A percentile compares a stretch with the other conserved stretches of the same genome.
Conservation (phyloP, 2,888 invertebrate species). For the Epistrophe grossulariae region DNA sequence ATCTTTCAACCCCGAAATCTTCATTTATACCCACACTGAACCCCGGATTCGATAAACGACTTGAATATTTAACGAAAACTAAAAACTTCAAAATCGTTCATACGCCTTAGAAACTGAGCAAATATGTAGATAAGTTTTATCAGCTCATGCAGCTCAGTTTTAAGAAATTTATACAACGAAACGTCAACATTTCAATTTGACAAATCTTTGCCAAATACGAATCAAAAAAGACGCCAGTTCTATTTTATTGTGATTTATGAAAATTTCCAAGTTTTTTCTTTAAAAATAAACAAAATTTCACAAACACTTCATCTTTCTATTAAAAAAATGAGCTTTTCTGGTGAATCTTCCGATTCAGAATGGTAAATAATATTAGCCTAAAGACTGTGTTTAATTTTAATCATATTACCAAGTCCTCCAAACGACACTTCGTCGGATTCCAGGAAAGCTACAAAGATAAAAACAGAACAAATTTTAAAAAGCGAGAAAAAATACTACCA, state of each 20-base stretch:
- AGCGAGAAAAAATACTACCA: conserved; percentile 56
- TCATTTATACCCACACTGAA: too few species aligned
- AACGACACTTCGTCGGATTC: conserved; percentile 8
- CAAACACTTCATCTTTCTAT: conserved; percentile 11
- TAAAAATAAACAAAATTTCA: neutral
- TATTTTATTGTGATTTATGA: conserved; percentile 23
- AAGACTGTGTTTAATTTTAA: neutral
- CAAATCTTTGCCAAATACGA: neutral
- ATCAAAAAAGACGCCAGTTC: conserved; percentile 47
- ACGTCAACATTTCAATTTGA: conserved; percentile 53
- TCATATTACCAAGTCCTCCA: conserved; percentile 29
- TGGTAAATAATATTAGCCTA: conserved; percentile 78
- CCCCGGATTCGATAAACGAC: too few species aligned
- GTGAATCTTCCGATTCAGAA: conserved; percentile 81
- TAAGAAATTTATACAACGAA: conserved; percentile 13
- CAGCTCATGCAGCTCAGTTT: neutral
- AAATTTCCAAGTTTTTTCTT: neutral
- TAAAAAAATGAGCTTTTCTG: conserved; percentile 80
- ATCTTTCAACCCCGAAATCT: too few species aligned
- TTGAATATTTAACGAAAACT: too few species aligned
- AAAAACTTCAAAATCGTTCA: too few species aligned
- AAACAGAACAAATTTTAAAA: conserved; percentile 76
- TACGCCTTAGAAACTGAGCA: neutral
- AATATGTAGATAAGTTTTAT: neutral
- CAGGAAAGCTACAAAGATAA: conserved; percentile 81